Conservation (phyloP, 2,113 vertebrate species). For the Chaenocephalus aceratus region DNA sequence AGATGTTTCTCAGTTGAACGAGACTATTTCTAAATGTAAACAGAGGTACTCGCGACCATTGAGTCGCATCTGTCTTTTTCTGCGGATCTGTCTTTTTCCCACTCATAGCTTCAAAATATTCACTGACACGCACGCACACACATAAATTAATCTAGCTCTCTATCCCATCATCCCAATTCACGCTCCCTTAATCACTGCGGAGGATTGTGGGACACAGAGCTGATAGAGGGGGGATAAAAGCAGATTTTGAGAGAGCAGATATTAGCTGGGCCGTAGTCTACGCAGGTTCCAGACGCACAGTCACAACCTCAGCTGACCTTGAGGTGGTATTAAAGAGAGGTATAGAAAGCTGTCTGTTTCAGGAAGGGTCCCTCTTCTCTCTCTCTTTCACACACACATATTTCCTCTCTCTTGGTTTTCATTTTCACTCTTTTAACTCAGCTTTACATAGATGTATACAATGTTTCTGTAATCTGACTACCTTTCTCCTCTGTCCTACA, state of each 20-base stretch:
- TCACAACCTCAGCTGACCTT: conserved; percentile 55
- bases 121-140: conserved; percentile 52
- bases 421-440: conserved; percentile 35
- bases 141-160: conserved; percentile 57
- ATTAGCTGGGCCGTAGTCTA: conserved; percentile 42
- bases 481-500: conserved; percentile 16
- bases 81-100: conserved; percentile 46
- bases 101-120: conserved; percentile 49
- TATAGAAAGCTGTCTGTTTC: conserved; percentile 31
- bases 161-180: conserved; percentile 71
- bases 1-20: conserved; percentile 52
- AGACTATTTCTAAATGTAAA: conserved; percentile 69
- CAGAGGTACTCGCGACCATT: conserved; percentile 45
- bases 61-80: conserved; percentile 59
- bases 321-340: conserved; percentile 33
- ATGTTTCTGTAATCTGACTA: conserved; percentile 49
- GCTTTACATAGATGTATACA: conserved; percentile 28
- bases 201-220: conserved; percentile 61
- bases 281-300: conserved; percentile 36
- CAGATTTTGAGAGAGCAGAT: conserved; percentile 43
- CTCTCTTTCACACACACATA: not conserved
- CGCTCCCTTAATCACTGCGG: conserved; percentile 71
- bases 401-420: conserved; percentile 29
- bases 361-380: not conserved
- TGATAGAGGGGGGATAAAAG: conserved; percentile 25